A percentile compares a stretch with the other conserved stretches of the same genome.
phyloP scores from a whole-genome alignment of 2,113 vertebrate genomes.

The Perca fluviatilis region DNA sequence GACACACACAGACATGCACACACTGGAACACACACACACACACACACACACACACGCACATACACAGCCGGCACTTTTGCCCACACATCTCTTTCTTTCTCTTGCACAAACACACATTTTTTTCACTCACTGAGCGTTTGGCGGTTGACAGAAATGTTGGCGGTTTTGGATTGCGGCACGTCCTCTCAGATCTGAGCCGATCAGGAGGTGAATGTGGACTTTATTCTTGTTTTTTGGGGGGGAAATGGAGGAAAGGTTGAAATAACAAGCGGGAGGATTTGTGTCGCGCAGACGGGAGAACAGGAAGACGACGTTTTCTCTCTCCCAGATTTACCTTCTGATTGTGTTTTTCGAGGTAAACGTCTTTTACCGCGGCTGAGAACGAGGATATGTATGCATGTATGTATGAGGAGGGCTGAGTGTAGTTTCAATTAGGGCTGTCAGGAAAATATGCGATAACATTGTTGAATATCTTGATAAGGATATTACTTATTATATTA shows the following conservation, averaged over 20 bases:
- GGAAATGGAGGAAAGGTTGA: slow-evolving; percentile 39
- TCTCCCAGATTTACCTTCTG: slow-evolving; percentile 1
- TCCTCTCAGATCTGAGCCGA: slow-evolving; percentile 30
- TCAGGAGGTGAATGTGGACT: neutral
- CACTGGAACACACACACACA: neutral
- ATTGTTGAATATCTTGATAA: no score
- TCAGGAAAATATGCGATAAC: no score
- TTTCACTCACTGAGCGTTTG: neutral
- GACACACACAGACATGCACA: no score
- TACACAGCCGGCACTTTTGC: slow-evolving; percentile 52
- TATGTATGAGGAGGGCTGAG: no score
- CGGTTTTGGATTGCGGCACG: neutral
- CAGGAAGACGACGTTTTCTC: slow-evolving; percentile 14
- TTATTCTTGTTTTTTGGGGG: neutral
- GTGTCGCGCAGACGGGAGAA: neutral
- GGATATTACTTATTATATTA: no score
- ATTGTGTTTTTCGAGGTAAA: neutral
- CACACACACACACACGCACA: slow-evolving; percentile 44
- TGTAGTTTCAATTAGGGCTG: no score
- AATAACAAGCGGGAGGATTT: slow-evolving; percentile 46
- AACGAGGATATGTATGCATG: no score
- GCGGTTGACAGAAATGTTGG: neutral
- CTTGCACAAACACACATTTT: slow-evolving; percentile 35
- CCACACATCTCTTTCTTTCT: slow-evolving; percentile 56
- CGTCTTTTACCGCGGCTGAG: no score